A percentile compares a stretch with the other conserved stretches of the same genome.
These are phyloP conservation scores for Plebejus anna DNA, from an alignment of 2,888 invertebrate genomes.

Conservation along the genomic window DNA sequence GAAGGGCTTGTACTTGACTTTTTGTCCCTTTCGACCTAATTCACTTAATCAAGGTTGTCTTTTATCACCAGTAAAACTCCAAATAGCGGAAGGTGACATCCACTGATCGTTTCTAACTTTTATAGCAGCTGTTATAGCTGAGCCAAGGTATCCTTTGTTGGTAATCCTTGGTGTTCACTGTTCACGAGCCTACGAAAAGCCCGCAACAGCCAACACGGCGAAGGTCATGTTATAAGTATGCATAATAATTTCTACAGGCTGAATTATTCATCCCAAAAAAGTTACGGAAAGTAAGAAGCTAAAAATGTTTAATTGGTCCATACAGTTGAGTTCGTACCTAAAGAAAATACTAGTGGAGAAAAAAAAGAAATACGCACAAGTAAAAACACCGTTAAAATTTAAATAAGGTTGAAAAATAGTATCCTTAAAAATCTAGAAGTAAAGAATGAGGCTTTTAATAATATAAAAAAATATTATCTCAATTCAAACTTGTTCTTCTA, in stretches of 20 bases:
- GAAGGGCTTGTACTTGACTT: conserved; percentile 5
- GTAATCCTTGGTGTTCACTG: not conserved
- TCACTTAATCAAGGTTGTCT: conserved; percentile 1
- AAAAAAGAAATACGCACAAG: not conserved
- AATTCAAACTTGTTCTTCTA: not conserved
- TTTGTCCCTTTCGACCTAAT: conserved; percentile 7
- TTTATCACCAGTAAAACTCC: not conserved
- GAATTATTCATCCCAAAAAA: not conserved
- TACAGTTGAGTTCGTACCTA: too few species aligned
- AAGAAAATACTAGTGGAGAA: not conserved
- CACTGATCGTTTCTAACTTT: not conserved
- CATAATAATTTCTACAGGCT: not conserved
- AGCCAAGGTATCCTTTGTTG: not conserved
- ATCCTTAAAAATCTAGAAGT: not conserved
- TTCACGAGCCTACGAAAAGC: not conserved
- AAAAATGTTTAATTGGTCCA: not conserved
- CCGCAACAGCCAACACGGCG: not conserved
- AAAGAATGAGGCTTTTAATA: not conserved
- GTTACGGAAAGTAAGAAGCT: not conserved
- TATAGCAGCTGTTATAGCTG: not conserved
- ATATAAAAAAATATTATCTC: not conserved
- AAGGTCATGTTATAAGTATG: too few species aligned
- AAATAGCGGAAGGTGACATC: conserved; percentile 8
- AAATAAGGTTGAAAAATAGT: not conserved
- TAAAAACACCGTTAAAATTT: not conserved